Percentiles rank a stretch among this genome's conserved stretches.
phyloP scores from a whole-genome alignment of 2,113 vertebrate species.

The Condylura cristata region DNA sequence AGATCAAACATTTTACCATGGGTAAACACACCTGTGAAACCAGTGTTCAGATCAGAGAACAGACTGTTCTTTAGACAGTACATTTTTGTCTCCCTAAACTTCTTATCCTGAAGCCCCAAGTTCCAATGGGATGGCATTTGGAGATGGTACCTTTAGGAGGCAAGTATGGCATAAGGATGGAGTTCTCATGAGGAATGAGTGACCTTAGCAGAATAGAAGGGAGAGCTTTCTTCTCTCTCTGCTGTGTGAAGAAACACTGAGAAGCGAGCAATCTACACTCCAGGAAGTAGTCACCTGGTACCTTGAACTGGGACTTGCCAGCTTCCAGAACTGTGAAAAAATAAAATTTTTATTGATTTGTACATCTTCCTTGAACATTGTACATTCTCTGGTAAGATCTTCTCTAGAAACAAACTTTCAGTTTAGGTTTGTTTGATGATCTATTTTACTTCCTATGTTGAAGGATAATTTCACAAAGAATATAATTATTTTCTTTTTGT shows the following conservation, averaged over 20 bases:
- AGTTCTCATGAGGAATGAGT: no score
- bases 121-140: background rate
- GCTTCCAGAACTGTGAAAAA: background rate
- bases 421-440: background rate
- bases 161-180: background rate
- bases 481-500: background rate
- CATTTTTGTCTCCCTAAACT: background rate
- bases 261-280: background rate
- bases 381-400: background rate
- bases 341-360: background rate
- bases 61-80: background rate
- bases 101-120: background rate
- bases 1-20: background rate
- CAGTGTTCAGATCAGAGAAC: background rate
- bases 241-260: background rate
- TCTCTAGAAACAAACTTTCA: background rate
- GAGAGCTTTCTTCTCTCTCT: background rate
- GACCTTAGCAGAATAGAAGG: background rate
- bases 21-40: background rate
- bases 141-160: background rate
- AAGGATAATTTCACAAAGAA: conserved; percentile 33
- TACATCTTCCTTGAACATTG: background rate
- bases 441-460: conserved; percentile 20
- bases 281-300: background rate
- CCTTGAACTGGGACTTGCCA: background rate